Evolutionary conservation across 2,113 vertebrate genomes (phyloP).

Genomic region (Zeus faber): DNA sequence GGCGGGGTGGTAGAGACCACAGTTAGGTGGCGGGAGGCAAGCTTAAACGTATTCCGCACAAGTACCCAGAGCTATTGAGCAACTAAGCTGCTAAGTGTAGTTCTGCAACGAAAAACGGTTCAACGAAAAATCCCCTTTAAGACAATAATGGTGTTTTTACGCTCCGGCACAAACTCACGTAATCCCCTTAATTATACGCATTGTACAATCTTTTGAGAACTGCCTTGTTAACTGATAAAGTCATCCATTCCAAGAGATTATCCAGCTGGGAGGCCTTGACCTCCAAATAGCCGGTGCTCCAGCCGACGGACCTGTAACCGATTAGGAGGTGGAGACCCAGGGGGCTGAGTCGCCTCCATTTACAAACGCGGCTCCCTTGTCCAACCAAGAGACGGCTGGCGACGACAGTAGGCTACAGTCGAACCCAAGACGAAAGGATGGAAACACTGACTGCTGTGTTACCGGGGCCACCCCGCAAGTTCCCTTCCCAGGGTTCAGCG

Average conservation of each 20-base stretch:
- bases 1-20: background rate
- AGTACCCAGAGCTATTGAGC: background rate
- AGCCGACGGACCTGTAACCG: too few relatives aligned
- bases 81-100: slow-evolving; percentile 36
- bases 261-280: slow-evolving; percentile 42
- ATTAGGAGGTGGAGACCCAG: too few relatives aligned
- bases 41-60: slow-evolving; percentile 11
- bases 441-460: too few relatives aligned
- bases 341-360: too few relatives aligned
- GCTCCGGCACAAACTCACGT: slow-evolving; percentile 53
- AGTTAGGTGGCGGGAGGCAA: slow-evolving; percentile 6
- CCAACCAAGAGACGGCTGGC: too few relatives aligned
- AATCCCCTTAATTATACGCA: slow-evolving; percentile 63
- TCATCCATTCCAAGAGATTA: slow-evolving; percentile 68
- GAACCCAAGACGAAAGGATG: too few relatives aligned
- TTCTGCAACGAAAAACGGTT: slow-evolving; percentile 45
- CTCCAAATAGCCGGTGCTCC: slow-evolving; percentile 30
- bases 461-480: too few relatives aligned
- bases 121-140: slow-evolving; percentile 52
- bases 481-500: too few relatives aligned
- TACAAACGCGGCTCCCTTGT: too few relatives aligned
- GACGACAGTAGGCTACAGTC: too few relatives aligned
- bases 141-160: slow-evolving; percentile 50
- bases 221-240: slow-evolving; percentile 60
- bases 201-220: slow-evolving; percentile 39